Percentiles rank a stretch among this genome's conserved stretches.
Evolutionary conservation across 2,113 vertebrate species (phyloP).

Genomic region (Pedetes capensis): DNA sequence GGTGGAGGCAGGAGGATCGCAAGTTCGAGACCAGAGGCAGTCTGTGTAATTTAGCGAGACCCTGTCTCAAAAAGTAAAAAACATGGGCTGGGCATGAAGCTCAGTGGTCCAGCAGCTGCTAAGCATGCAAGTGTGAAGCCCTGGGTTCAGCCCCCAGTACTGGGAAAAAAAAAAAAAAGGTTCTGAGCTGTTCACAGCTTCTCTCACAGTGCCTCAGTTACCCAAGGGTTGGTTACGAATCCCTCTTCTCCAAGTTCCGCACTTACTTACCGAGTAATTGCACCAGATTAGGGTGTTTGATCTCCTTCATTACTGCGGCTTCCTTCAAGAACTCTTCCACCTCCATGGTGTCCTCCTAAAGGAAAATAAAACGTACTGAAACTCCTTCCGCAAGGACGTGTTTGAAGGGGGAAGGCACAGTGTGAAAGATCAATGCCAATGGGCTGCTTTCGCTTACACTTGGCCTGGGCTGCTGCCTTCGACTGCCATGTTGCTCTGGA

Average conservation of each 20-base stretch:
- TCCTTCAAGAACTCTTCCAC: constrained; percentile 99
- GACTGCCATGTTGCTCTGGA: not conserved
- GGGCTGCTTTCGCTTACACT: not conserved
- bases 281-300: constrained; percentile 98
- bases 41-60: too few relatives aligned
- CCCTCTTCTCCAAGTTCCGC: constrained; percentile 53
- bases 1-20: too few relatives aligned
- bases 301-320: constrained; percentile 98
- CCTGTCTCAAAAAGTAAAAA: too few relatives aligned
- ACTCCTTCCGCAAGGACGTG: constrained; percentile 26
- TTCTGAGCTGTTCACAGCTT: too few relatives aligned
- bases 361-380: not conserved
- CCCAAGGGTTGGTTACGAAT: constrained; percentile 35
- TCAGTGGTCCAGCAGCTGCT: too few relatives aligned
- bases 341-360: constrained; percentile 98
- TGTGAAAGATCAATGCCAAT: not conserved
- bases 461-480: not conserved
- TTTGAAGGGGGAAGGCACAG: not conserved
- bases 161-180: too few relatives aligned
- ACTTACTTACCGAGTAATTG: constrained; percentile 92
- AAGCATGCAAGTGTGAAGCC: too few relatives aligned
- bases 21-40: too few relatives aligned
- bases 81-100: too few relatives aligned
- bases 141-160: too few relatives aligned
- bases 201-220: too few relatives aligned